Evolutionary conservation across 2,888 invertebrate genomes (phyloP), one percentile per base, ranked within the genome.

Genomic region (Ophion slaviceki): DNA sequence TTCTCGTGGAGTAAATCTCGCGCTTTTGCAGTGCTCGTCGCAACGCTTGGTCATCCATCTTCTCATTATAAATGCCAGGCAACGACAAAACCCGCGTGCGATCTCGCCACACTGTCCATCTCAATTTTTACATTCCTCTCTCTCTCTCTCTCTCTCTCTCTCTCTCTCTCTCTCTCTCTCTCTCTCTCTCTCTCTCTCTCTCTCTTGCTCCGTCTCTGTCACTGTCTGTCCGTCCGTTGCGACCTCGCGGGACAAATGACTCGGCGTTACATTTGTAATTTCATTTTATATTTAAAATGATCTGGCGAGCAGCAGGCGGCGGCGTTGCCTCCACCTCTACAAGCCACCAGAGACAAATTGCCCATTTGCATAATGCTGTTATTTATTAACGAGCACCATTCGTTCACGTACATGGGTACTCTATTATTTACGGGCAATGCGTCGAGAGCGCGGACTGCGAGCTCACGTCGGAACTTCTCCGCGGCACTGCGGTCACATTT

Each of bases 351-450:
- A 90, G 92, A 92, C 92, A 92, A 92, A 92, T 92, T 92, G 90
- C 89, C 88, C 90, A 91, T 92, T 92, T 92, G 89, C 91, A 92
- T 92, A 92, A 92, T 92, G 91, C 89, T 87, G 91, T 92, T 92
- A 92, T 91, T 92, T 91, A 92, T 92, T 92, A 91, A 91, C 90
- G 91, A 90, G 88, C 81, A 84, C 86, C 70, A 86, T 85, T 66
- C 67, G 72, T 81, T 66, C 64, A 80, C 88, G 87, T 90, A 90
- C 88, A 88, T 89, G 86, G 88, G 87, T 90, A 89, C 89, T 47
- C 20, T 59, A 57, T 57, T 68, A 68, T 67, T 57, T 67, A 67
- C 57, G 66, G 17, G 14, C 53, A 53, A 17, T 53, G 53, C 53
- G 53, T 53, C 14, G 17, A 53, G 53, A 53, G 53, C 53, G 17